Base-by-base conservation (phyloP, 2,797 vertebrate species). In the Peromyscus nudipes region DNA sequence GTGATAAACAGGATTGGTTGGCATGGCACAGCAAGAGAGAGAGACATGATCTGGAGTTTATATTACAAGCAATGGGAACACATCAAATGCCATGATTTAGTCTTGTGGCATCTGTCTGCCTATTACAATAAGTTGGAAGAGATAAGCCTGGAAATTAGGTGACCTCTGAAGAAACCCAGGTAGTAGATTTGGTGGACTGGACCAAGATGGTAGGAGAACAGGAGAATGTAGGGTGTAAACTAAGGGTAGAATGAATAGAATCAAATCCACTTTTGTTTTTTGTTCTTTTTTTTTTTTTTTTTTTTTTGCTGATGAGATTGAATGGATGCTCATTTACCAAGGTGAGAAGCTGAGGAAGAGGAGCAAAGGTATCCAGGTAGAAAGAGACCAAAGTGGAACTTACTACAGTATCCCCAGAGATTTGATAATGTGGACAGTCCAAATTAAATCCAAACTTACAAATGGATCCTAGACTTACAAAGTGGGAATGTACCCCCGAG, bases 361-460 rank as follows among this genome's bases (percentile, higher is more conserved):
- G 60, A 75, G 19, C 79, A 82, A 40, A 40, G 31, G 10, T 49
- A 23, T n/a, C 27, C 23, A 57, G 90, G 62, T 14, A 86, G 67
- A 60, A 43, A 76, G 75, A 71, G 14, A n/a, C 64, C 46, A 88
- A 57, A 67, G 60, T 86, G 3, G 37, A 81, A 62, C 23, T 77
- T 23, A 29, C 4, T 8, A 5, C 1, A 19, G 57, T 21, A 64
- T 27, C 23, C 75, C 40, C 2, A 55, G 77, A 89, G 82, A 77
- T 64, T 31, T 52, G 60, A 94, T 92, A 87, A 85, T 37, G 31
- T 52, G 31, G 92, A 96, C 83, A 65, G 91, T 92, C 96, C 97
- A 97, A 96, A 96, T 97, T 96, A 96, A 97, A 96, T 96, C 73
- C 83, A 91, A 96, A 96, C 69, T 62, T 89, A 81, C 79, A 97